Evolutionary conservation across 2,888 invertebrate species (phyloP).

Genomic region (Amiota mariae): DNA sequence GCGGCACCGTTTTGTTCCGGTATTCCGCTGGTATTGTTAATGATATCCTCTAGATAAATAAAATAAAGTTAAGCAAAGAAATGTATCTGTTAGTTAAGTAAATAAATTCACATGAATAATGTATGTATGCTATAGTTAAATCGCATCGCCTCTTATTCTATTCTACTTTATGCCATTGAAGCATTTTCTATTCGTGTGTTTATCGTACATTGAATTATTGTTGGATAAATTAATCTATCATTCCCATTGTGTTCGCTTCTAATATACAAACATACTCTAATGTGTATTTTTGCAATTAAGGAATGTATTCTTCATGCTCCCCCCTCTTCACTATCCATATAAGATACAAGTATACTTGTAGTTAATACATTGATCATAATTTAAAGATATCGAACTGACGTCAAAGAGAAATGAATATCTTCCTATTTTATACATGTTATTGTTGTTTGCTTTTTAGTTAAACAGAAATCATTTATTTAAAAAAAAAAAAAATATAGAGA

Average conservation of each 20-base stretch:
- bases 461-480: conserved; percentile 27
- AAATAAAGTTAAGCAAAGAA: too few species aligned
- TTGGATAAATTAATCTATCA: conserved; percentile 17
- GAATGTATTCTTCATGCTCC: conserved; percentile 7
- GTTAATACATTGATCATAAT: too few species aligned
- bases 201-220: background rate
- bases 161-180: too few species aligned
- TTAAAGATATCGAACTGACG: conserved; percentile 6
- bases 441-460: conserved; percentile 17
- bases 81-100: background rate
- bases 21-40: conserved; percentile 18
- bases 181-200: background rate
- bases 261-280: background rate
- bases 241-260: conserved; percentile 5
- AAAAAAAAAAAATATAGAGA: too few species aligned
- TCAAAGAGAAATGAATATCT: conserved; percentile 3
- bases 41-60: background rate
- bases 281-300: conserved; percentile 32
- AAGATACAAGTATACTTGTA: background rate
- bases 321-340: background rate
- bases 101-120: conserved; percentile 6
- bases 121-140: background rate
- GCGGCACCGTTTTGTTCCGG: background rate
- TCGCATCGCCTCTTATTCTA: background rate
- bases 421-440: background rate